Evolutionary conservation across 2,888 invertebrate species (phyloP).

Genomic region (Luperina nickerlii): DNA sequence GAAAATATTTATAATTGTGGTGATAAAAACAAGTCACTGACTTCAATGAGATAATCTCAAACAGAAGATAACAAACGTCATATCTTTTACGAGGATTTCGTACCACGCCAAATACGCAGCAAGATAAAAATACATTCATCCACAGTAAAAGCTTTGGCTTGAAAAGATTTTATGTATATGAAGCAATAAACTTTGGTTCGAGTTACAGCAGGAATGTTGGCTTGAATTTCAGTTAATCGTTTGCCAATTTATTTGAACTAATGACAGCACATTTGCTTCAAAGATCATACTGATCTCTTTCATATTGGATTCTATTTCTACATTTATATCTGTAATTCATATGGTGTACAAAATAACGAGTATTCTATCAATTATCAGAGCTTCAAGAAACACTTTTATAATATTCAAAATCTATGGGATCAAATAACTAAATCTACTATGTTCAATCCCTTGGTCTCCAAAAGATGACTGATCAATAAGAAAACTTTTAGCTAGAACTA

Average conservation of each 20-base stretch:
- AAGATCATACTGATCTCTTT: neutral
- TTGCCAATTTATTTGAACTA: slow-evolving; percentile 12
- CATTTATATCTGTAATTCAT: too few relatives aligned
- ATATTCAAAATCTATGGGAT: neutral
- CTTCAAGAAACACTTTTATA: neutral
- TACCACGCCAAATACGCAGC: slow-evolving; percentile 46
- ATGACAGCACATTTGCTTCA: neutral
- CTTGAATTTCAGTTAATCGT: slow-evolving; percentile 25
- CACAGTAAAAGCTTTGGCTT: slow-evolving; percentile 42
- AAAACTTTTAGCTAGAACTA: neutral
- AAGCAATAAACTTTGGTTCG: slow-evolving; percentile 29
- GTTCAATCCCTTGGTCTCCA: neutral
- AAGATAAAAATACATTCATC: slow-evolving; percentile 50
- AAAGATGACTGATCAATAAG: neutral
- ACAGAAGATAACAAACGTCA: slow-evolving; percentile 48
- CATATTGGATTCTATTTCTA: neutral
- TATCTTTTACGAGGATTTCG: slow-evolving; percentile 55
- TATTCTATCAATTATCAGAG: neutral
- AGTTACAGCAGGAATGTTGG: slow-evolving; percentile 27
- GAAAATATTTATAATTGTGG: neutral
- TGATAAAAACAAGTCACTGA: slow-evolving; percentile 31
- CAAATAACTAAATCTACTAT: neutral
- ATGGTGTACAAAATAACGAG: too few relatives aligned
- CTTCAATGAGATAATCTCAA: slow-evolving; percentile 46
- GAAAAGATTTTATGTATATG: slow-evolving; percentile 36